Conservation (phyloP, 2,797 vertebrate species). For the Protosalanx chinensis region DNA sequence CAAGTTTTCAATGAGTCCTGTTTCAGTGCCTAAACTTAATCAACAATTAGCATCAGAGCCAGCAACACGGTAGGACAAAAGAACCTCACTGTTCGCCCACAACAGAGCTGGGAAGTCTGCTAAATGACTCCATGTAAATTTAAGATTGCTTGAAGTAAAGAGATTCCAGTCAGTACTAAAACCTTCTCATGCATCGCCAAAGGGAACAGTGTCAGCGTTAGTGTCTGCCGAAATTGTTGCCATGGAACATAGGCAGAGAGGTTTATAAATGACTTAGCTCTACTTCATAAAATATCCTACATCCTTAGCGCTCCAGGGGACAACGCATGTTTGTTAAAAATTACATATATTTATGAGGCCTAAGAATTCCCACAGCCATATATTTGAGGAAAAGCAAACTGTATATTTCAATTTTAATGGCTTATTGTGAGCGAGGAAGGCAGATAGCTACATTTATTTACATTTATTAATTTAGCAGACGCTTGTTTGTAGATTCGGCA, state of each 20-base stretch:
- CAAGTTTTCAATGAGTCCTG: not conserved
- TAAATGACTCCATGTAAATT: too few relatives aligned
- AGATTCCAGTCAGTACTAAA: too few relatives aligned
- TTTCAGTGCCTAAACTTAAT: too few relatives aligned
- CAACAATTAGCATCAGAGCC: too few relatives aligned
- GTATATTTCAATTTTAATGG: constrained; percentile 57
- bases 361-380: constrained; percentile 52
- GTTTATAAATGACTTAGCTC: constrained; percentile 59
- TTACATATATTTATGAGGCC: constrained; percentile 60
- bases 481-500: constrained; percentile 22
- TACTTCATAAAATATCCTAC: constrained; percentile 53
- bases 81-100: too few relatives aligned
- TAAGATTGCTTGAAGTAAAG: too few relatives aligned
- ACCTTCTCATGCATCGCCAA: too few relatives aligned
- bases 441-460: constrained; percentile 28
- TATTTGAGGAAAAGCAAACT: constrained; percentile 42
- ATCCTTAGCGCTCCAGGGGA: constrained; percentile 49
- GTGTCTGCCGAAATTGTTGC: too few relatives aligned
- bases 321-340: constrained; percentile 65
- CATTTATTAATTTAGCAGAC: not conserved
- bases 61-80: too few relatives aligned
- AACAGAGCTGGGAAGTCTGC: too few relatives aligned
- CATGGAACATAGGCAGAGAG: not conserved
- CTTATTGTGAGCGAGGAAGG: constrained; percentile 31
- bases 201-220: too few relatives aligned